Base-by-base conservation (phyloP, 2,113 vertebrate species). In the Lophochroa leadbeateri region DNA sequence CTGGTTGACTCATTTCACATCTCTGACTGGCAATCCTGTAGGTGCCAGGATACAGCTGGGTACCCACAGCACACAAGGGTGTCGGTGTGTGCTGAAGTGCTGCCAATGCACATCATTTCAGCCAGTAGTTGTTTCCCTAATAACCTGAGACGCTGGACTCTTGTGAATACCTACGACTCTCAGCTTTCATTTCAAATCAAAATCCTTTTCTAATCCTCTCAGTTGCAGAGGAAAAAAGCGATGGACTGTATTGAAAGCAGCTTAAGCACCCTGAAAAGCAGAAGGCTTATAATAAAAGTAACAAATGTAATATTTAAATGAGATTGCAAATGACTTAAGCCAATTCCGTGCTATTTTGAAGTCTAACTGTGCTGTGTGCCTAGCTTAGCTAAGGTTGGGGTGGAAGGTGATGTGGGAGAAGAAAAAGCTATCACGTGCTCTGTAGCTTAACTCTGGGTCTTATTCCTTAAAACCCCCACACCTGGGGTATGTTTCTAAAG, bases 231-330 rank as follows among this genome's bases (percentile, higher is more conserved):
- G 64, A 46, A 76, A 75, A 87, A 78, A 44, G 49, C 18, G 67
- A 65, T 18, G 64, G 77, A 6, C 24, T 91, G 41, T 55, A 90
- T 58, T n/a, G 71, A 80, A 80, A 93, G 67, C 57, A 74, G 67
- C 78, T 89, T 37, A 72, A 90, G 53, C 23, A 55, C 35, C 53
- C 67, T 1, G 6, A 8, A 86, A 94, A 95, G 74, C 85, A 91
- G 94, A 63, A 87, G 58, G 37, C 49, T 44, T 61, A 61, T 89
- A 91, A 94, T 63, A 58, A 77, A 81, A 93, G 82, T 76, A 92
- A 82, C 41, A 65, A 85, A 74, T 21, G 71, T 21, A 72, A 80
- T 92, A 74, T 85, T 92, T 82, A 74, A 96, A 90, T 24, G 85
- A 61, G 53, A 69, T 20, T 91, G 65, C 37, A 74, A 24, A 33